phyloP scores from a whole-genome alignment of 2,888 invertebrate species.

The Schizaphis graminum region DNA sequence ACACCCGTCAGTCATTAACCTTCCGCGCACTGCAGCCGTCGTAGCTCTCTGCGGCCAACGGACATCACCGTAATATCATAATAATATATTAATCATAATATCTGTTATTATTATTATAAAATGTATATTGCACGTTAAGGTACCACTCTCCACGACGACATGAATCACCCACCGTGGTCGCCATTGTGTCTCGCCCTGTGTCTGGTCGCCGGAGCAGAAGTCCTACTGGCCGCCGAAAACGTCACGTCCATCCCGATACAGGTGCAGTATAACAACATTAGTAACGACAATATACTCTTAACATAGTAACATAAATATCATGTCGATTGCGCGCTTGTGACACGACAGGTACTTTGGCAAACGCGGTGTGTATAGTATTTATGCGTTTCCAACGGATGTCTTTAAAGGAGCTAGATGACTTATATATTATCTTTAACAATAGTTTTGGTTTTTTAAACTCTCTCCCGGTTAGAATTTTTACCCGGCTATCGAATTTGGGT shows the following conservation, averaged over 20 bases:
- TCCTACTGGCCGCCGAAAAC: neutral
- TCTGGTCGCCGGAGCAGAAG: neutral
- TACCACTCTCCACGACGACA: neutral
- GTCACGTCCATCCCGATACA: neutral
- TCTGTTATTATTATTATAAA: no score
- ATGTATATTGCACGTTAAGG: neutral
- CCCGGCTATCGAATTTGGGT: neutral
- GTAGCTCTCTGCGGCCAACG: neutral
- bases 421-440: neutral
- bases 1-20: constrained; percentile 55
- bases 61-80: neutral
- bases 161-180: neutral
- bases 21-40: neutral
- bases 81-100: neutral
- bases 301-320: neutral
- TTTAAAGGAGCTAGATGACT: neutral
- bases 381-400: neutral
- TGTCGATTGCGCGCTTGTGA: neutral
- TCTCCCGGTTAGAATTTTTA: neutral
- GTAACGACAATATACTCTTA: neutral
- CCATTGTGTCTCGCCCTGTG: neutral
- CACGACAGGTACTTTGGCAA: neutral
- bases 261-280: neutral
- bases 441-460: no score
- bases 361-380: neutral